Evolutionary conservation across 2,797 vertebrate species (phyloP).

Genomic region (Melanotaenia pygmaea): DNA sequence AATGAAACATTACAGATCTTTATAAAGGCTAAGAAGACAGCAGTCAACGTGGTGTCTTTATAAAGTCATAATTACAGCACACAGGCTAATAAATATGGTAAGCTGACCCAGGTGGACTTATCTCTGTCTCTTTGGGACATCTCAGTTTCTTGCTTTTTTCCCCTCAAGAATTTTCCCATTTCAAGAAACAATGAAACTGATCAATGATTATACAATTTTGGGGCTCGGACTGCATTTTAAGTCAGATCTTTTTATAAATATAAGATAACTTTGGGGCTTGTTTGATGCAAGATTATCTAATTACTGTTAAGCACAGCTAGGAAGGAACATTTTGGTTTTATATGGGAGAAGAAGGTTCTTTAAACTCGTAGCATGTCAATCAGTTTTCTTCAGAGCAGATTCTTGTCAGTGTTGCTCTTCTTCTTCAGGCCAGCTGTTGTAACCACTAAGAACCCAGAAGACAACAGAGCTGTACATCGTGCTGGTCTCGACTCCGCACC

Average conservation of each 20-base stretch:
- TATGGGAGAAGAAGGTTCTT: neutral
- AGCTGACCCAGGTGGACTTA: too few species aligned
- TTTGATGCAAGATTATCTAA: too few species aligned
- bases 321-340: neutral
- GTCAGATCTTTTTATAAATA: too few species aligned
- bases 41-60: neutral
- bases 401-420: neutral
- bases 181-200: too few species aligned
- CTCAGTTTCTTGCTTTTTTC: too few species aligned
- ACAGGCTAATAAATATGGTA: neutral
- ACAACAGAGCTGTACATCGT: constrained; percentile 74
- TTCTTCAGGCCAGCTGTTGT: constrained; percentile 1
- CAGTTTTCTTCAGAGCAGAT: neutral
- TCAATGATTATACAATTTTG: too few species aligned
- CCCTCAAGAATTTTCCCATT: too few species aligned
- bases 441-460: constrained; percentile 53
- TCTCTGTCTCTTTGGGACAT: too few species aligned
- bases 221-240: too few species aligned
- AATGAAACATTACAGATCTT: neutral
- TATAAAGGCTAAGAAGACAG: neutral
- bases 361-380: neutral
- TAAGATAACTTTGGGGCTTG: too few species aligned
- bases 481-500: constrained; percentile 73
- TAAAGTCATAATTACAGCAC: neutral
- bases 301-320: too few species aligned